Base-by-base conservation (phyloP, 2,797 vertebrate genomes). In the Eulemur rubriventer region DNA sequence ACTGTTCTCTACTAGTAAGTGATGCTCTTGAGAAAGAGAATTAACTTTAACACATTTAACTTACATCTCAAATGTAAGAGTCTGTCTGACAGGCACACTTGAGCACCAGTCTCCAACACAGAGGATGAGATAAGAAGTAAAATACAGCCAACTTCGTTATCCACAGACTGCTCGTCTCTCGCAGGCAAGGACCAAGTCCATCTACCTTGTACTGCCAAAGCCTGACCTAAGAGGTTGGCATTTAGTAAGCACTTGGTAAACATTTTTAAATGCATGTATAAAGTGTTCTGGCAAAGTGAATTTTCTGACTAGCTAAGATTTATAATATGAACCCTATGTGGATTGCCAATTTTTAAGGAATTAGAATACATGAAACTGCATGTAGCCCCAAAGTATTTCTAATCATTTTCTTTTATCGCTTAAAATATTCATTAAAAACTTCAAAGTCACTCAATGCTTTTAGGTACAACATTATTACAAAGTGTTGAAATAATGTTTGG, bases 401-500 rank as follows among this genome's bases (percentile, higher is more conserved):
- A 8, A 52, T 48, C 18, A 17, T 38, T 93, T 95, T 75, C 41
- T 92, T 52, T 61, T 67, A 89, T 26, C 43, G 35, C n/a, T 63
- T 86, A 83, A 93, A 89, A 63, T 92, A 79, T 41, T 95, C 38
- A 33, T 41, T 83, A 17, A 93, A 83, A 83, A 33, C 46, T 69
- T 76, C 22, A n/a, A 28, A 75, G 17, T 81, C 48, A 91, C 26
- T 81, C 4, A 28, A 24, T n/a, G 52, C 50, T 52, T 61, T 67
- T 69, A 82, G 43, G 41, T 57, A 67, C 5, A 73, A 14, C 22
- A 46, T 63, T 67, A 55, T 28, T 63, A 26, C 5, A 67, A 3
- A 30, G 17, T 1, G 1, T 3, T 82, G 4, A 57, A 50, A 55
- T 50, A 83, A 50, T 87, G 20, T 57, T 48, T 67, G 35, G 7